Percentiles rank a stretch among this genome's conserved stretches.
These are phyloP conservation scores for Leucoraja ocellata DNA, from an alignment of 2,797 vertebrate species.

Conservation along the genomic window DNA sequence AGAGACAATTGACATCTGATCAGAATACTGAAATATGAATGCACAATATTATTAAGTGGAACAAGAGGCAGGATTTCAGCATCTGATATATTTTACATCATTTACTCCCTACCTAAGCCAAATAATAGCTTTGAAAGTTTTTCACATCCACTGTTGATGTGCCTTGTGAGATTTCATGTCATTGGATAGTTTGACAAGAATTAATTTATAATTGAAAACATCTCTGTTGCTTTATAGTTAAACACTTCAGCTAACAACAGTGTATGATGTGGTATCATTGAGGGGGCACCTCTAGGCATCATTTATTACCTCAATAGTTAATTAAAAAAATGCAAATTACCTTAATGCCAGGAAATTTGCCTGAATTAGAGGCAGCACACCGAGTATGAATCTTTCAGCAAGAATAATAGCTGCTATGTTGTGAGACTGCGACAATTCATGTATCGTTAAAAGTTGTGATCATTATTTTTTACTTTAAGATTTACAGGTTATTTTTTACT, in stretches of 20 bases:
- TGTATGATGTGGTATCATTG: neutral
- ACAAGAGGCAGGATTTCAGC: neutral
- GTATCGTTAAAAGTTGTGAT: neutral
- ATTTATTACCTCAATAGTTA: neutral
- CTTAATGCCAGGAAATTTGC: neutral
- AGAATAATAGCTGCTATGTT: neutral
- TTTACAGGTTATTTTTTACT: neutral
- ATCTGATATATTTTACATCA: neutral
- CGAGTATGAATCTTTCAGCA: neutral
- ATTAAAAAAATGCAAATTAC: neutral
- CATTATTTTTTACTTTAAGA: neutral
- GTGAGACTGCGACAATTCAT: neutral
- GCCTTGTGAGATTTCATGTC: neutral
- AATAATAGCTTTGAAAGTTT: neutral
- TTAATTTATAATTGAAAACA: neutral
- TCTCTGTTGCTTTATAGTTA: neutral
- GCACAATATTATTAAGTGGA: neutral
- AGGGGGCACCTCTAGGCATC: neutral
- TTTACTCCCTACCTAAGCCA: neutral
- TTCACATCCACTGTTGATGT: neutral
- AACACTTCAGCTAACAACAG: neutral
- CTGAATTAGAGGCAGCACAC: neutral
- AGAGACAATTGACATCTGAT: neutral
- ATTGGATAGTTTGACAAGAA: neutral
- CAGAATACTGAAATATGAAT: neutral